Conservation (phyloP, 1,140 invertebrate species). For the Hylaeus anthracinus region DNA sequence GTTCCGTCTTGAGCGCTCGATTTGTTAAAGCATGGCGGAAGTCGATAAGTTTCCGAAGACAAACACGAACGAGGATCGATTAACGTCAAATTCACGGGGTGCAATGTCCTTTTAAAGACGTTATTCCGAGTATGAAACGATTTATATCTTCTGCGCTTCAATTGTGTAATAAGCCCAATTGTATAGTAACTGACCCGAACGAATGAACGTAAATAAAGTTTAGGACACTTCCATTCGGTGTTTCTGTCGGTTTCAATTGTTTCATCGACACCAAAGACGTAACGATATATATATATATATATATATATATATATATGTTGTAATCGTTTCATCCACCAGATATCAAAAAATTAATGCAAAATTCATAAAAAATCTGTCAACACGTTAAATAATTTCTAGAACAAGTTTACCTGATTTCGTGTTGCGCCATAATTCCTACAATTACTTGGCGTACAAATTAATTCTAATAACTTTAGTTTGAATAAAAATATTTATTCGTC, state of each 20-base stretch:
- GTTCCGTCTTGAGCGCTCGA: conserved; percentile 21
- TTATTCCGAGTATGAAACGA: conserved; percentile 28
- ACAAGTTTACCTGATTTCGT: not conserved
- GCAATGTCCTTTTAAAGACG: conserved; percentile 35
- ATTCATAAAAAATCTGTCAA: not conserved
- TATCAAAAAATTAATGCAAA: not conserved
- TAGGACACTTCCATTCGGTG: conserved; percentile 3
- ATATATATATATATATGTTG: too few relatives aligned
- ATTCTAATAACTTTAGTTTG: too few relatives aligned
- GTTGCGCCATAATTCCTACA: too few relatives aligned
- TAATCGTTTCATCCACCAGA: too few relatives aligned
- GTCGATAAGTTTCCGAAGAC: not conserved
- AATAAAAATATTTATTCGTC: too few relatives aligned
- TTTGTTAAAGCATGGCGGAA: not conserved
- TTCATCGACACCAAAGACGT: not conserved
- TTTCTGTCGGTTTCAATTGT: not conserved
- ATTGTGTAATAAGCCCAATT: conserved; percentile 47
- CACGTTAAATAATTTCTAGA: too few relatives aligned
- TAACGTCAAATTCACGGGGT: conserved; percentile 8
- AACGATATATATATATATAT: too few relatives aligned
- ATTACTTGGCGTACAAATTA: too few relatives aligned
- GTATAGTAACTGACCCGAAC: conserved; percentile 27
- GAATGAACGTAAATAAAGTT: conserved; percentile 41
- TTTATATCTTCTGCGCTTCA: conserved; percentile 44
- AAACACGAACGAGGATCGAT: not conserved